Conservation (phyloP, 2,888 invertebrate species). For the Tinea pellionella region DNA sequence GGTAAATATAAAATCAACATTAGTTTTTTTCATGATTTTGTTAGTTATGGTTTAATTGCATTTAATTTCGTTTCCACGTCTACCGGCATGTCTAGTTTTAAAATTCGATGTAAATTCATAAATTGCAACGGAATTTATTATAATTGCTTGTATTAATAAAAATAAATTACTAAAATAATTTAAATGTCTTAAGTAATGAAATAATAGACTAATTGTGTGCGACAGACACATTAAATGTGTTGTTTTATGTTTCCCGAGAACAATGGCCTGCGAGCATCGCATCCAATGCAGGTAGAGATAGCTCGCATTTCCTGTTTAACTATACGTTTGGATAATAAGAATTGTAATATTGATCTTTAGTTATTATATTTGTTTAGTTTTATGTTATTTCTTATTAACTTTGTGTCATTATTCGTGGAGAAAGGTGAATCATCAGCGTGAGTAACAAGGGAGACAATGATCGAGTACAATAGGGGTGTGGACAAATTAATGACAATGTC, state of each 20-base stretch:
- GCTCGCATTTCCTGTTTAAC: constrained; percentile 12
- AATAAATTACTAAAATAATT: constrained; percentile 15
- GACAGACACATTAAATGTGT: neutral
- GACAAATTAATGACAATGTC: constrained; percentile 10
- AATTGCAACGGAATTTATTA: constrained; percentile 15
- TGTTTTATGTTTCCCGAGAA: constrained; percentile 4
- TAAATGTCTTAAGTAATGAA: constrained; percentile 2
- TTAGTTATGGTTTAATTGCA: constrained; percentile 20
- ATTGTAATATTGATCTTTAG: neutral
- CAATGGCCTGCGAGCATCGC: constrained; percentile 10
- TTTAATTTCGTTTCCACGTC: constrained; percentile 18
- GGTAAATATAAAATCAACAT: constrained; percentile 46
- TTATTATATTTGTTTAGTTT: neutral
- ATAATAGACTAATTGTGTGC: constrained; percentile 13
- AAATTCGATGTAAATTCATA: constrained; percentile 12
- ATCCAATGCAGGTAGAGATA: constrained; percentile 13
- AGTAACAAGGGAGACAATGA: constrained; percentile 31
- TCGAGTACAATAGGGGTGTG: constrained; percentile 10
- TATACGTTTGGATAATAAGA: neutral
- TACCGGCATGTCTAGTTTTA: constrained; percentile 26
- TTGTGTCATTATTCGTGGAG: neutral
- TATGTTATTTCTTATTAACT: neutral
- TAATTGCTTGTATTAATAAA: constrained; percentile 18
- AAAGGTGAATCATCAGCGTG: constrained; percentile 55
- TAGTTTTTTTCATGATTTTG: constrained; percentile 49